Percentiles rank a stretch among this genome's conserved stretches.
These are phyloP conservation scores for Microctenopoma stevenorrisi DNA, from an alignment of 2,797 vertebrate species.

Conservation along the genomic window DNA sequence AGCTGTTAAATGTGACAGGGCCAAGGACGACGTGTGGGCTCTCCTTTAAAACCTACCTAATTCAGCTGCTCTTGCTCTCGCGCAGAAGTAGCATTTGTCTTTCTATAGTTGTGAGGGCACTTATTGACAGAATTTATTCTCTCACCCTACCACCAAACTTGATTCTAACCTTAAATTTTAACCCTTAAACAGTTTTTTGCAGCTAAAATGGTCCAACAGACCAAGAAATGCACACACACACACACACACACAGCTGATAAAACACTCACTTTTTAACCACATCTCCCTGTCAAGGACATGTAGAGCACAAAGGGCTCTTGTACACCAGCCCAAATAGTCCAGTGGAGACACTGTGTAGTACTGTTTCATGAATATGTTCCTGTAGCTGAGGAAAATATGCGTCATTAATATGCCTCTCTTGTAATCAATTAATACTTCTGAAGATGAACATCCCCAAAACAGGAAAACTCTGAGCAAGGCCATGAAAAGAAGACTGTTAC, in stretches of 20 bases:
- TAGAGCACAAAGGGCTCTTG: slow-evolving; percentile 76
- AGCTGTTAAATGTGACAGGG: slow-evolving; percentile 72
- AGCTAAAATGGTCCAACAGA: neutral
- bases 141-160: neutral
- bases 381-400: slow-evolving; percentile 47
- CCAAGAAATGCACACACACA: slow-evolving; percentile 4
- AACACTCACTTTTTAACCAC: slow-evolving; percentile 81
- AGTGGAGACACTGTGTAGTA: slow-evolving; percentile 47
- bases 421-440: slow-evolving; percentile 42
- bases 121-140: too few species aligned
- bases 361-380: slow-evolving; percentile 58
- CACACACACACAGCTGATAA: slow-evolving; percentile 67
- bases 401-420: slow-evolving; percentile 45
- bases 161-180: neutral
- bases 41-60: slow-evolving; percentile 70
- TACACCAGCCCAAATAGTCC: slow-evolving; percentile 56
- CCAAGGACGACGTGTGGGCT: slow-evolving; percentile 63
- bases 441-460: slow-evolving; percentile 25
- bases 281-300: slow-evolving; percentile 76
- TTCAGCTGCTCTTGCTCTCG: slow-evolving; percentile 17
- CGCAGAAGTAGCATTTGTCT: neutral
- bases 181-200: neutral
- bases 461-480: slow-evolving; percentile 18
- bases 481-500: slow-evolving; percentile 1
- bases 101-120: neutral